Evolutionary conservation across 2,888 invertebrate genomes (phyloP).

Genomic region (Tridacna gigas): DNA sequence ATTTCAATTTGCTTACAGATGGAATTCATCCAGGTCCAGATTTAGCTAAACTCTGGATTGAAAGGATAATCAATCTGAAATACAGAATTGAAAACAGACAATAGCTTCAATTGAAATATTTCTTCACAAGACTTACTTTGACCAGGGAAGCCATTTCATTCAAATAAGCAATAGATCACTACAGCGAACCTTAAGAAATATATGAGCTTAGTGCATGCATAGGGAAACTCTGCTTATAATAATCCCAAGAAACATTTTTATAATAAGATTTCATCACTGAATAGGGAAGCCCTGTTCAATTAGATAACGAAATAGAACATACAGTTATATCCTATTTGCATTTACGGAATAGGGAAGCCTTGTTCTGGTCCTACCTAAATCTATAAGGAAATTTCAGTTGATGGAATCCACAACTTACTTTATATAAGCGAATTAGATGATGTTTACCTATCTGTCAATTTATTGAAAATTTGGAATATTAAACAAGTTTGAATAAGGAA

Average conservation of each 20-base stretch:
- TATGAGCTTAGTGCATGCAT: too few relatives aligned
- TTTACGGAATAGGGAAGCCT: conserved; percentile 1
- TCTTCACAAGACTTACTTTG: not conserved
- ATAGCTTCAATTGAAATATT: not conserved
- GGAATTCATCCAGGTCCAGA: not conserved
- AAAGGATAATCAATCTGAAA: not conserved
- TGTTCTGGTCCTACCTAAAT: not conserved
- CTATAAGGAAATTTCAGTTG: not conserved
- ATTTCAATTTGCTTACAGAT: not conserved
- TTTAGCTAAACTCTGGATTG: not conserved
- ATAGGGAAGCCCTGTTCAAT: conserved; percentile 6
- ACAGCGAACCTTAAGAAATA: too few relatives aligned
- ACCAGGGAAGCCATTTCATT: not conserved
- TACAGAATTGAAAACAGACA: not conserved
- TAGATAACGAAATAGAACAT: not conserved
- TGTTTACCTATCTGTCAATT: not conserved
- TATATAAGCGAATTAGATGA: not conserved
- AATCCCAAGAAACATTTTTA: not conserved
- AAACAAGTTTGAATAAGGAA: not conserved
- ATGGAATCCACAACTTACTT: not conserved
- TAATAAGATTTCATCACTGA: not conserved
- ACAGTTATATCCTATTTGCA: not conserved
- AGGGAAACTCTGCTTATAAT: not conserved
- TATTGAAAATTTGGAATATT: not conserved
- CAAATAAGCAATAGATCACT: too few relatives aligned